These are phyloP conservation scores for Epiblema foenella DNA, from an alignment of 2,888 invertebrate species.

Conservation along the genomic window DNA sequence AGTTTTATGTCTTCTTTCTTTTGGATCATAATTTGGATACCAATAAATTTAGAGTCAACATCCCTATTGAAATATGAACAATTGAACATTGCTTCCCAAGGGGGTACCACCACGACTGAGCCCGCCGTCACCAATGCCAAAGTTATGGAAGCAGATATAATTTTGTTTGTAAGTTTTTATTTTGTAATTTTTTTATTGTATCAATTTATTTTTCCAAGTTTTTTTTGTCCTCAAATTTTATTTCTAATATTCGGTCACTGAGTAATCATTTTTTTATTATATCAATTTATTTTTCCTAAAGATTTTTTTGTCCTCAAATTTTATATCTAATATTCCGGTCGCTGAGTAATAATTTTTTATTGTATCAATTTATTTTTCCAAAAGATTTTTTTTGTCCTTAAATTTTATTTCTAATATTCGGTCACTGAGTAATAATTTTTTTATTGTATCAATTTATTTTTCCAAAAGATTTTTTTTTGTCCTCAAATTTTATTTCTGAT, in stretches of 20 bases:
- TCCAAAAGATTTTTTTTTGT: no score
- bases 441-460: no score
- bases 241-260: neutral
- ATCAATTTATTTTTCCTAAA: constrained; percentile 1
- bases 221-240: neutral
- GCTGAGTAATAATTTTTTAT: neutral
- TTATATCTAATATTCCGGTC: neutral
- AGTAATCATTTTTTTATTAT: neutral
- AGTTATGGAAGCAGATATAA: neutral
- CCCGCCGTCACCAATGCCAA: neutral
- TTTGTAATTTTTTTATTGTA: neutral
- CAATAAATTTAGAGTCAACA: no score
- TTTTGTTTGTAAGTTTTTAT: constrained; percentile 22
- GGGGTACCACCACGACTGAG: constrained; percentile 24
- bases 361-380: no score
- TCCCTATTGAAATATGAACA: neutral
- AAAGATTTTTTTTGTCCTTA: neutral
- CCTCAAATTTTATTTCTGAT: no score
- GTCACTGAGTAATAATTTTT: no score
- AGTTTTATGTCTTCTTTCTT: no score
- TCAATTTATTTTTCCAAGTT: neutral
- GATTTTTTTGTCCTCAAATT: no score
- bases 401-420: neutral
- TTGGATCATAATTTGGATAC: no score
- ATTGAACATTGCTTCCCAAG: constrained; percentile 10